phyloP scores from a whole-genome alignment of 2,888 invertebrate species.

The Coleophora flavipennella region DNA sequence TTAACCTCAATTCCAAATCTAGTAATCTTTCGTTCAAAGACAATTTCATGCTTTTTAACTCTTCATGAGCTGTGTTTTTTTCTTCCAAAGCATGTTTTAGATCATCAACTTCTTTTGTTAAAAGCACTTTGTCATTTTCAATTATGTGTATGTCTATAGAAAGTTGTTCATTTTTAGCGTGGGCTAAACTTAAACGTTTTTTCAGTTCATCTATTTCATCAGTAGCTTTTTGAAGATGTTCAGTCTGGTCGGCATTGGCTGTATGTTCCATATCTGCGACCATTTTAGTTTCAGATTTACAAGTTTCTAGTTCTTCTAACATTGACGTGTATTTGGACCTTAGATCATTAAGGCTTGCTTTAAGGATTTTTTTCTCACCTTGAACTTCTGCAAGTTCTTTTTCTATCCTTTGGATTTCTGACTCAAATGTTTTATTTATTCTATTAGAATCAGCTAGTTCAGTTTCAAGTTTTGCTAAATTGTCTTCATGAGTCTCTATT shows the following conservation, averaged over 20 bases:
- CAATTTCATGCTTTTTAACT: slow-evolving; percentile 31
- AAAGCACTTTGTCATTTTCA: slow-evolving; percentile 64
- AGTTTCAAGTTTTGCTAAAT: slow-evolving; percentile 74
- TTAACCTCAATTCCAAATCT: slow-evolving; percentile 30
- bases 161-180: slow-evolving; percentile 60
- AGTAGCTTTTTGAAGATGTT: slow-evolving; percentile 36
- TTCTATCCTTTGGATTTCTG: slow-evolving; percentile 72
- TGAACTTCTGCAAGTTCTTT: slow-evolving; percentile 62
- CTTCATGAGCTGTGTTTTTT: slow-evolving; percentile 30
- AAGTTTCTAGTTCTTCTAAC: slow-evolving; percentile 49
- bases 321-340: slow-evolving; percentile 69
- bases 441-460: slow-evolving; percentile 76
- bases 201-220: slow-evolving; percentile 57
- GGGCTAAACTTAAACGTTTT: slow-evolving; percentile 38
- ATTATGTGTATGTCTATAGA: slow-evolving; percentile 66
- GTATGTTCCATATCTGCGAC: slow-evolving; percentile 62
- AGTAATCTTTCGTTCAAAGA: slow-evolving; percentile 45
- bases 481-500: slow-evolving; percentile 81
- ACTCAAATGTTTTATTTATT: slow-evolving; percentile 73
- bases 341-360: slow-evolving; percentile 65
- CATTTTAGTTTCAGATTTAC: slow-evolving; percentile 58
- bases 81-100: slow-evolving; percentile 42
- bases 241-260: slow-evolving; percentile 33
- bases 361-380: slow-evolving; percentile 54
- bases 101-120: slow-evolving; percentile 56